Base-by-base conservation (phyloP, 2,113 vertebrate species). In the Prietella phreatophila region DNA sequence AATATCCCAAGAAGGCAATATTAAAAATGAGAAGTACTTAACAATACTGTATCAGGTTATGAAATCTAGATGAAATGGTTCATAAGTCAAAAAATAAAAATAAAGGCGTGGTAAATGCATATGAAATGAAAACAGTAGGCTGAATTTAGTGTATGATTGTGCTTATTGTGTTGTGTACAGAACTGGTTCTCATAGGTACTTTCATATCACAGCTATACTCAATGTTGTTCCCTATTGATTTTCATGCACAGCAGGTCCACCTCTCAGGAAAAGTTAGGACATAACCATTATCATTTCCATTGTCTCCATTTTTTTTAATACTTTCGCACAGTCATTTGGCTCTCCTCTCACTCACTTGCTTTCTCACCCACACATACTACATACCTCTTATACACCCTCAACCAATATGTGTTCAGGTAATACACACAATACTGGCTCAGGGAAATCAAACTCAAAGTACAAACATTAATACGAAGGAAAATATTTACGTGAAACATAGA, bases 231-330 rank as follows among this genome's bases (percentile, higher is more conserved):
- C 22, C 30, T 58, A 61, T 85, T 20, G 33, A 14, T 71, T 76
- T 76, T 50, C 42, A 15, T 39, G 76, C 76, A 69, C 85, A 86
- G 76, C 78, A 55, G 78, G 85, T 56, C 22, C 22, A 55, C 19
- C 22, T 81, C 61, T 82, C 85, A 36, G 71, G 36, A 80, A 79
- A 65, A 67, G 75, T 80, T 67, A 86, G 47, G 61, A 69, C 47
- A 86, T 22, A 67, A 53, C 63, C 33, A 10, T 42, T 82, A 19
- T 69, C 47, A 56, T 56, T 69, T 53, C 47, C 65, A 25, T 55
- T 10, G 13, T 14, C 63, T 63, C 33, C 20, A 1, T 50, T 50
- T 50, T 50, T 50, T 50, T 10, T 3, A 10, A 39, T 9, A 11
- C 30, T 73, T 53, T 73, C 69, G 58, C 50, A 73, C 30, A 27